Base-by-base conservation (phyloP, 2,797 vertebrate species). In the Karalla daura region DNA sequence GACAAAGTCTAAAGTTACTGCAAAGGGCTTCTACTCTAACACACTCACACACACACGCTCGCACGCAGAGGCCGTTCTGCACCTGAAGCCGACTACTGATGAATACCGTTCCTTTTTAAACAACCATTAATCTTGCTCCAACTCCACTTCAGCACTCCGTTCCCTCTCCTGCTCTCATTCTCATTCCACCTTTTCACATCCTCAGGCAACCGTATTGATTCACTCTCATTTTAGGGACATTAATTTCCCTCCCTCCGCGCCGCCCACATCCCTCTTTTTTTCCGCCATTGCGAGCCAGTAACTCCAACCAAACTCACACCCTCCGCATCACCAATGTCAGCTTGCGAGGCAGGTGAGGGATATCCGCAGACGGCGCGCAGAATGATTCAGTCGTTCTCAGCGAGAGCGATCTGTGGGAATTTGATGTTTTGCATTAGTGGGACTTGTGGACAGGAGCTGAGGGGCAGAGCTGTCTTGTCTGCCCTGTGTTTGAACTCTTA, bases 121-220 rank as follows among this genome's bases (percentile, higher is more conserved):
- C 56, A 63, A n/a, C 45, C 75, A 84, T 85, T 85, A 78, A 86
- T 89, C 87, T 83, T 27, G 3, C 33, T 61, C 56, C 30, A 47
- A 56, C 68, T 70, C 66, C 28, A 56, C 76, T 75, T 50, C 70
- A 61, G 27, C 71, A n/a, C 54, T 52, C 52, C 40, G 71, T 60
- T 27, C 39, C 52, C 47, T 27, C 68, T 46, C 25, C 25, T 1
- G 14, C 46, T 64, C 77, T 64, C 54, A 32, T 65, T 84, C 75
- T 77, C 70, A 78, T 78, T 84, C 78, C 80, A 74, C 80, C 78
- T 74, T 88, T 76, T 63, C 61, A 74, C 69, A 4, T 83, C 83
- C 87, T 73, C 53, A 2, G 87, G 86, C 81, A 46, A 56, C 58
- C 62, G 39, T 69, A 85, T 83, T 84, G 87, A 89, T 88, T 88